Base-by-base conservation (phyloP, 1,140 invertebrate species). In the Achatina immaculata region DNA sequence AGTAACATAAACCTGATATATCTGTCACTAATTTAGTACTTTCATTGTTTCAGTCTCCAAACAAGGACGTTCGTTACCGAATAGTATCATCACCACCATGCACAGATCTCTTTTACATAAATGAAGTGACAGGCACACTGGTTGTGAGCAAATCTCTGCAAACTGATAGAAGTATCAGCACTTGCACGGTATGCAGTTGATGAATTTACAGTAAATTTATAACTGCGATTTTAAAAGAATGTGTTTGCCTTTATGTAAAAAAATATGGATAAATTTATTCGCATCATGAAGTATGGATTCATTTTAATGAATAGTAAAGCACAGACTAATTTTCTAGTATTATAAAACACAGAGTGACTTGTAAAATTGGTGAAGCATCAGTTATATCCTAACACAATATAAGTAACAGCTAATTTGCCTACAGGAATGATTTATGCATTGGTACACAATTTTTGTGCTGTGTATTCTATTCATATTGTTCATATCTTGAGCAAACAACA, bases 31-130 rank as follows among this genome's bases (percentile, higher is more conserved):
- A n/a, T n/a, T n/a, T n/a, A n/a, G n/a, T n/a, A n/a, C n/a, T n/a
- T n/a, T n/a, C 45, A 16, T 24, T 51, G 45, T 34, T 71, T 36
- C 48, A 80, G 78, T 40, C 66, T 51, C 78, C 66, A 51, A 80
- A 72, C 68, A 80, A 58, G 0, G 43, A 55, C 31, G 16, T 80
- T 16, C 42, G 58, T 31, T 80, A 80, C 65, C 16, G 43, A 43
- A 68, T 78, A 28, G 2, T 0, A 24, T 43, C 34, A 24, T 45
- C 31, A 42, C 0, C 7, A 4, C 62, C 76, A 43, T 68, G 28
- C 48, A 11, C 58, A 40, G 45, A 72, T 40, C 21, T 71, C 0
- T 80, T 80, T 36, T 72, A 66, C 34, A 42, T 80, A 51, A 43
- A 31, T 11, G 75, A 77, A 38, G 1, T 16, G 28, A 16, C 43